Base-by-base conservation (phyloP, 2,113 vertebrate genomes). In the Glaucomys volans region DNA sequence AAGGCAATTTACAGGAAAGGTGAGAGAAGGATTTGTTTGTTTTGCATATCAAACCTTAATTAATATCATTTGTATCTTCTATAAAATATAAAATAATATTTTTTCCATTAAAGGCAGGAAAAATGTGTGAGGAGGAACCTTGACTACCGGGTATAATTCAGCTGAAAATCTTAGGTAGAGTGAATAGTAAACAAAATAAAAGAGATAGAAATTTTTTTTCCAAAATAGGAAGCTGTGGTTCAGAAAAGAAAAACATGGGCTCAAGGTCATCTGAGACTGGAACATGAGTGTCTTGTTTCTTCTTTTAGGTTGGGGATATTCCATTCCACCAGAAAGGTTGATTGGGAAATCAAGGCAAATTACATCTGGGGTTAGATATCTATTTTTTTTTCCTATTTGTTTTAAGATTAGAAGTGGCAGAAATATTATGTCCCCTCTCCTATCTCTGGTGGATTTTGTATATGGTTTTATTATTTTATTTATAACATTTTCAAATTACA, bases 401-500 rank as follows among this genome's bases (percentile, higher is more conserved):
- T 93, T 94, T 83, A 30, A 97, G 96, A 67, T 87, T n/a, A 54
- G 11, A 72, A 67, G 40, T 30, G 1, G 30, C 44, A 22, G 22
- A 54, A 82, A 6, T 40, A 20, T 16, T 37, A 3, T 42, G n/a
- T 18, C 44, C 47, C 32, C 13, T 17, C 9, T 14, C 2, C 10
- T 8, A n/a, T 5, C 62, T 14, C 47, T 20, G 17, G 26, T 42
- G 37, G 71, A 83, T 52, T 72, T 54, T 35, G 54, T 44, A 12
- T 54, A 26, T 44, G 64, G 28, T 28, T 85, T 84, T 84, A 57
- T 94, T 42, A 37, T 72, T 94, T 75, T 69, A 90, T 86, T 89
- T 72, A 80, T 76, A 91, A 85, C 75, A 80, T 74, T 87, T 95
- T 86, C 79, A 86, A 82, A 64, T 62, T 42, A 86, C 28, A 87